phyloP scores from a whole-genome alignment of 2,888 invertebrate genomes.

The Harpagoxenus sublaevis region DNA sequence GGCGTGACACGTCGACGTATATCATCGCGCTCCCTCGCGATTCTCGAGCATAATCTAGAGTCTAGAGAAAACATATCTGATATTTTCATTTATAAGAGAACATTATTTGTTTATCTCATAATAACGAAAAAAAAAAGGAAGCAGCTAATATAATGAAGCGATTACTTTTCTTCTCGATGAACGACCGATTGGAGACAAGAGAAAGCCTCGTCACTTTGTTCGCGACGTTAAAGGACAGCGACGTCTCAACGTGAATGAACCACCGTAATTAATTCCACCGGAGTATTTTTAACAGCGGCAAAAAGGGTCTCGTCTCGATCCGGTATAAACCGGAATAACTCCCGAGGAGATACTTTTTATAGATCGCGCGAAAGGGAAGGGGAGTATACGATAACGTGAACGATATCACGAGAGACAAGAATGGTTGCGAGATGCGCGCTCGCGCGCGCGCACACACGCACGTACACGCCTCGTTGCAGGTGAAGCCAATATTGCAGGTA shows the following conservation, averaged over 20 bases:
- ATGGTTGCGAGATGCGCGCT: not conserved
- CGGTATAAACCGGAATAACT: constrained; percentile 30
- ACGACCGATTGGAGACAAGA: not conserved
- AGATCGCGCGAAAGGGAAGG: constrained; percentile 35
- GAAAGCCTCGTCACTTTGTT: not conserved
- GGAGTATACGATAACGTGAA: constrained; percentile 65
- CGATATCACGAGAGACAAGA: not conserved
- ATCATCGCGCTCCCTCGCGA: not conserved
- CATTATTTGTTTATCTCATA: not conserved
- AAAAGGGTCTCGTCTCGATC: constrained; percentile 20
- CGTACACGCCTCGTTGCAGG: constrained; percentile 53
- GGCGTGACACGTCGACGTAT: constrained; percentile 6
- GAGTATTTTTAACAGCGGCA: constrained; percentile 31
- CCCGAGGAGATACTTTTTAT: constrained; percentile 25
- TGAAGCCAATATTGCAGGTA: constrained; percentile 56
- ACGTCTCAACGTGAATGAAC: not conserved
- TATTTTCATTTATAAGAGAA: not conserved
- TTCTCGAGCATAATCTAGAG: not conserved
- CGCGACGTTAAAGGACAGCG: not conserved
- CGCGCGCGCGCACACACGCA: not conserved
- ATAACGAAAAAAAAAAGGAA: not conserved
- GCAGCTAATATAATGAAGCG: not conserved
- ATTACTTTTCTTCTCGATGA: not conserved
- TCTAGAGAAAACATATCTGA: not conserved
- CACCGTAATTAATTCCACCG: constrained; percentile 13